These are phyloP conservation scores for Perognathus longimembris DNA, from an alignment of 2,113 vertebrate genomes.

Conservation along the genomic window DNA sequence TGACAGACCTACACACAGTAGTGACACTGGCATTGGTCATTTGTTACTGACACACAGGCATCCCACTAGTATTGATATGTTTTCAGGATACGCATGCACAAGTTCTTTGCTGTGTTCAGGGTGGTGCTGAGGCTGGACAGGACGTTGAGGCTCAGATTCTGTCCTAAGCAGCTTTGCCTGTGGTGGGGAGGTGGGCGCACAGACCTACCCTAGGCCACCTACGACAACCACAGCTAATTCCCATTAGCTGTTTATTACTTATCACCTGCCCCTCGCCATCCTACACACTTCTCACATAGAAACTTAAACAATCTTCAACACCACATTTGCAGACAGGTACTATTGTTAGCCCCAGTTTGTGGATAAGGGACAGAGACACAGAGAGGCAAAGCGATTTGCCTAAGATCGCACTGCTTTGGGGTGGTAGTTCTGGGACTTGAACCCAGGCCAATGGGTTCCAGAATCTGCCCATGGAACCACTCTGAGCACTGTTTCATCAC, in stretches of 20 bases:
- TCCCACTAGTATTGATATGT: neutral
- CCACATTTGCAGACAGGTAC: neutral
- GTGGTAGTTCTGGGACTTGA: neutral
- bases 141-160: neutral
- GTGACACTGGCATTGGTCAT: neutral
- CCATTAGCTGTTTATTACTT: rapidly evolving
- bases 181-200: rapidly evolving
- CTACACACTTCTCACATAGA: neutral
- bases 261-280: rapidly evolving
- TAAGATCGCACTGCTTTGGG: neutral
- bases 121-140: neutral
- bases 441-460: neutral
- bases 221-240: neutral
- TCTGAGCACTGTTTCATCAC: too few relatives aligned
- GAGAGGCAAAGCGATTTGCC: constrained; percentile 21
- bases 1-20: rapidly evolving
- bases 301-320: neutral
- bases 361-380: neutral
- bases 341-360: neutral
- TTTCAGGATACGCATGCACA: too few relatives aligned
- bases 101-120: neutral
- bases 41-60: neutral
- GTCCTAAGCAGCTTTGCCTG: neutral
- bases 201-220: rapidly evolving
- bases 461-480: neutral